Conservation (phyloP, 2,797 vertebrate genomes). For the Odontamblyopus lacepedii region DNA sequence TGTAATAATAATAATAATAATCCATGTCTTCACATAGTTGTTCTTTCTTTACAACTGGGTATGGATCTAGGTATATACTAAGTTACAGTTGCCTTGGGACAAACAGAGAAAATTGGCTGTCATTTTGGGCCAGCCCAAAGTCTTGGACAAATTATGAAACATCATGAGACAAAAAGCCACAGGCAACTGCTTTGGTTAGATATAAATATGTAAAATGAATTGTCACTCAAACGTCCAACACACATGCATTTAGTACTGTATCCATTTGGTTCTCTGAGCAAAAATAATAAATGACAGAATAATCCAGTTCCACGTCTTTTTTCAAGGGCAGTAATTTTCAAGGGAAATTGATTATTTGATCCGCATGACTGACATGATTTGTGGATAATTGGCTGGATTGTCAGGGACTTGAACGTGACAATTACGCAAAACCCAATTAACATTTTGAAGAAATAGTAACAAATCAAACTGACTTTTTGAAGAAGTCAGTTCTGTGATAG, state of each 20-base stretch:
- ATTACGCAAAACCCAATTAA: conserved; percentile 6
- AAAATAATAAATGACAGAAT: neutral
- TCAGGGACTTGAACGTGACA: conserved; percentile 5
- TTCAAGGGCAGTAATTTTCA: conserved; percentile 5
- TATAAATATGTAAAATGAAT: neutral
- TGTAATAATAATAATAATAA: too few relatives aligned
- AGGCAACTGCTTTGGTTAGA: too few relatives aligned
- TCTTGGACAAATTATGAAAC: neutral
- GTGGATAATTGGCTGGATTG: conserved; percentile 18
- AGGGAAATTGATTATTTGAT: neutral
- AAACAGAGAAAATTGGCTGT: neutral
- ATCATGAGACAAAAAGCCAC: neutral
- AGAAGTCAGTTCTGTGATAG: conserved; percentile 8
- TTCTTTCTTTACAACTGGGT: too few relatives aligned
- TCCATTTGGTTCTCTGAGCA: neutral
- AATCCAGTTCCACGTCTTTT: neutral
- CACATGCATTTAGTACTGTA: neutral
- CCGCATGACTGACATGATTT: conserved; percentile 11
- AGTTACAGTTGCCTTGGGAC: neutral
- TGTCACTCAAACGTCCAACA: neutral
- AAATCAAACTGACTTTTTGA: conserved; percentile 11
- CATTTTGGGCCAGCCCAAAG: neutral
- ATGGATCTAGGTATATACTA: too few relatives aligned
- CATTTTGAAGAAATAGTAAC: conserved; percentile 7
- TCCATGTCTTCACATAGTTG: too few relatives aligned